Conservation (phyloP, 2,797 vertebrate species). For the Champsocephalus esox region DNA sequence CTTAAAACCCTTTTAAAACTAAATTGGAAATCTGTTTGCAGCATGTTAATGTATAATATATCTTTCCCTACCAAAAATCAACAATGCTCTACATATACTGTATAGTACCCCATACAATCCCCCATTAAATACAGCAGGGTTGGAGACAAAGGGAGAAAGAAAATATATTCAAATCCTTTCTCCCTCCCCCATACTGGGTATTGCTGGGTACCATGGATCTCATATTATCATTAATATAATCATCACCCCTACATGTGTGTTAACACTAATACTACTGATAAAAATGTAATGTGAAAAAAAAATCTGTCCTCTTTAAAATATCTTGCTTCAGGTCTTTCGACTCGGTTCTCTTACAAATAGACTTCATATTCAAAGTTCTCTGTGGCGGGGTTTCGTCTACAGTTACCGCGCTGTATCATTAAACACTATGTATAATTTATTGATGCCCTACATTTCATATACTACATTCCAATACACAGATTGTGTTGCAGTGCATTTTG, state of each 20-base stretch:
- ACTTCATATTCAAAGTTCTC: slow-evolving; percentile 44
- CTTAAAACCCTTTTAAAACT: no score
- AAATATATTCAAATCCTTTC: slow-evolving; percentile 49
- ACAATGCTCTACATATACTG: background rate
- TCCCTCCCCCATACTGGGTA: slow-evolving; percentile 25
- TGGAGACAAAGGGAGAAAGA: slow-evolving; percentile 43
- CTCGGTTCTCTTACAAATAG: slow-evolving; percentile 34
- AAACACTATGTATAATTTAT: slow-evolving; percentile 71
- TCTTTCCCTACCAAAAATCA: slow-evolving; percentile 4
- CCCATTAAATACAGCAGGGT: background rate
- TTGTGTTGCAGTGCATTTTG: slow-evolving; percentile 41
- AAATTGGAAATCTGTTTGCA: no score
- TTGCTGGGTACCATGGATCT: background rate
- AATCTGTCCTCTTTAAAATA: slow-evolving; percentile 58
- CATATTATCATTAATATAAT: slow-evolving; percentile 61
- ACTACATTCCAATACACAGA: slow-evolving; percentile 44
- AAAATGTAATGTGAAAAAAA: slow-evolving; percentile 57
- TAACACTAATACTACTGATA: slow-evolving; percentile 44
- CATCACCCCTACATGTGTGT: slow-evolving; percentile 40
- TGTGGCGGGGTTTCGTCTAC: slow-evolving; percentile 26
- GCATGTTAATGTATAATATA: no score
- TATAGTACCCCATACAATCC: background rate
- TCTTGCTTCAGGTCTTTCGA: slow-evolving; percentile 44
- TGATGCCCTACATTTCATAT: slow-evolving; percentile 57
- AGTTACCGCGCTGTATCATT: slow-evolving; percentile 42